phyloP scores from a whole-genome alignment of 2,888 invertebrate genomes.

The Uloborus plumipes region DNA sequence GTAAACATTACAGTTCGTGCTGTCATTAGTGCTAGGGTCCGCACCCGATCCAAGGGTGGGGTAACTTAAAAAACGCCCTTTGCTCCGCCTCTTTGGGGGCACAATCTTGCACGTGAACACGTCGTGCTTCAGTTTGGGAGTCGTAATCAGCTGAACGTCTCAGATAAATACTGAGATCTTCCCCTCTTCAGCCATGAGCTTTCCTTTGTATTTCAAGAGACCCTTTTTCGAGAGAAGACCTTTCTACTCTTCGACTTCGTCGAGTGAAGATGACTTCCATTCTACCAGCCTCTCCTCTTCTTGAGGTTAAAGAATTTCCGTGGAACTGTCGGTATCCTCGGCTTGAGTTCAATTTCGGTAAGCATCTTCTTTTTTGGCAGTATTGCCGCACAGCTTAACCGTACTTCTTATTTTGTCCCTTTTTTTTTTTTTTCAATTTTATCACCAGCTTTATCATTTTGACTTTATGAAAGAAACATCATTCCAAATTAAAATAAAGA shows the following conservation, averaged over 20 bases:
- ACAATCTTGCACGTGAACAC: conserved; percentile 34
- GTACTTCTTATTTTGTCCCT: no score
- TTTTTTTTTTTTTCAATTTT: no score
- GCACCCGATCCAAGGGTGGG: conserved; percentile 14
- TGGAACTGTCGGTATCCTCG: conserved; percentile 46
- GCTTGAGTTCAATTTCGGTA: conserved; percentile 27
- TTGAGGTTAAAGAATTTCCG: conserved; percentile 38
- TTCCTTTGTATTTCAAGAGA: conserved; percentile 12
- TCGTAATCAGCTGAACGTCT: conserved; percentile 20
- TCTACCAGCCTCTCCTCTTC: conserved; percentile 37
- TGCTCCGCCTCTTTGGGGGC: conserved; percentile 23
- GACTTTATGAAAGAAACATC: no score
- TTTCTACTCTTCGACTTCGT: conserved; percentile 8
- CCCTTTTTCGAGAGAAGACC: not conserved
- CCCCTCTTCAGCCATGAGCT: not conserved
- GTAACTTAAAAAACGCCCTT: conserved; percentile 12
- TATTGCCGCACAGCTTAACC: no score
- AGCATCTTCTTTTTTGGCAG: conserved; percentile 1
- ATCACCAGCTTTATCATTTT: no score
- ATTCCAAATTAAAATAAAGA: no score
- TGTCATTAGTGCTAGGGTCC: conserved; percentile 1
- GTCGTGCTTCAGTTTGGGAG: conserved; percentile 26
- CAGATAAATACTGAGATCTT: conserved; percentile 39
- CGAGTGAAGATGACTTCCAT: conserved; percentile 38
- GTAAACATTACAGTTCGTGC: conserved; percentile 15